Percentiles rank a stretch among this genome's conserved stretches.
Conservation (phyloP, 1,140 invertebrate species). For the Philotrypesis tridentata region DNA sequence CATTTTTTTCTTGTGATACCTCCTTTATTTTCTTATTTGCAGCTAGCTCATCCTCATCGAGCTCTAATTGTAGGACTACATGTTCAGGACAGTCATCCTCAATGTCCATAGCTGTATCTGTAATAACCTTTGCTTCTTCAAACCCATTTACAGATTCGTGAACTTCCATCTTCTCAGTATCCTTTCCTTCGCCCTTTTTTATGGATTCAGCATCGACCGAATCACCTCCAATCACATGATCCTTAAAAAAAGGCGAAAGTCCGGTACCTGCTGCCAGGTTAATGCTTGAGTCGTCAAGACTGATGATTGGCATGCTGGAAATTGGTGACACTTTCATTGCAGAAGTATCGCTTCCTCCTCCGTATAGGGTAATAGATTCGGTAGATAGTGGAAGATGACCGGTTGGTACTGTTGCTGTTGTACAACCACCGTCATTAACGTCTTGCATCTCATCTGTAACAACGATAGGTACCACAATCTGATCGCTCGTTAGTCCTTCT, state of each 20-base stretch:
- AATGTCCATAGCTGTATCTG: not conserved
- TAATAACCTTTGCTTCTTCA: not conserved
- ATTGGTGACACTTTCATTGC: conserved; percentile 49
- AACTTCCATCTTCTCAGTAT: not conserved
- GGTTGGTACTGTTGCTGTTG: not conserved
- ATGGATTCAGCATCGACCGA: not conserved
- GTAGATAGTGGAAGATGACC: not conserved
- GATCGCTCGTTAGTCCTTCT: not conserved
- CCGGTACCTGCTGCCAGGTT: conserved; percentile 57
- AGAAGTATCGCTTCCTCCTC: conserved; percentile 53
- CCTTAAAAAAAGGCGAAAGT: conserved; percentile 67
- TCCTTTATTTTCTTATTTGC: not conserved
- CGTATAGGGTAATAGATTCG: conserved; percentile 67
- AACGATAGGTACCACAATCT: conserved; percentile 5
- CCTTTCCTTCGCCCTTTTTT: not conserved
- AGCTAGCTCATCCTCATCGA: not conserved
- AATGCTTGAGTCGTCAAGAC: conserved; percentile 60
- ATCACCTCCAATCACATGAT: not conserved
- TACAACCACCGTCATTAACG: not conserved
- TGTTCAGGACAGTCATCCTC: not conserved
- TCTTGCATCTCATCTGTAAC: not conserved
- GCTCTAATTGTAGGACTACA: not conserved
- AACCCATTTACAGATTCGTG: not conserved
- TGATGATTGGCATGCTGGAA: conserved; percentile 59
- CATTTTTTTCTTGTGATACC: conserved; percentile 4